phyloP scores from a whole-genome alignment of 2,888 invertebrate genomes.

The Chrysolina haemoptera region DNA sequence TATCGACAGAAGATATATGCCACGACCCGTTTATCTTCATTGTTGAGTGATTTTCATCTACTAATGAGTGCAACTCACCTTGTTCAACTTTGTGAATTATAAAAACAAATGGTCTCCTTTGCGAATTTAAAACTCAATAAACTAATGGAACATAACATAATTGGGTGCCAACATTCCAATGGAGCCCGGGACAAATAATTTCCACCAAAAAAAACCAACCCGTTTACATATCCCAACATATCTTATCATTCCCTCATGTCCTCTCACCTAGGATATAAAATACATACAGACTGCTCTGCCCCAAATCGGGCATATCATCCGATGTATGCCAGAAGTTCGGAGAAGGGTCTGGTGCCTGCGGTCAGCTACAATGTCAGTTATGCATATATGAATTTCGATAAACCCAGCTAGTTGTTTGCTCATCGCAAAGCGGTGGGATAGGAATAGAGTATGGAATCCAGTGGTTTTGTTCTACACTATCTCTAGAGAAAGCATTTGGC shows the following conservation, averaged over 20 bases:
- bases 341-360: background rate
- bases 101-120: too few species aligned
- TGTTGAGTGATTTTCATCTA: too few species aligned
- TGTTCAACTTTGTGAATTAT: too few species aligned
- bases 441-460: background rate
- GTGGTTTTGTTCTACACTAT: background rate
- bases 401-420: constrained; percentile 8
- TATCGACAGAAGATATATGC: too few species aligned
- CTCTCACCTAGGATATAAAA: constrained; percentile 1
- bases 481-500: background rate
- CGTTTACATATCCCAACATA: background rate
- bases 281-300: background rate
- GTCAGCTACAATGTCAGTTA: constrained; percentile 17
- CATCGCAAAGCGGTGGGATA: constrained; percentile 6
- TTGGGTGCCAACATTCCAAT: too few species aligned
- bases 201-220: too few species aligned
- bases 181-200: too few species aligned
- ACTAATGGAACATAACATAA: too few species aligned
- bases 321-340: constrained; percentile 11
- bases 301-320: constrained; percentile 2
- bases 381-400: constrained; percentile 18
- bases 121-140: too few species aligned
- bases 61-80: too few species aligned
- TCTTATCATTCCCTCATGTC: background rate
- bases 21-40: too few species aligned